Conservation (phyloP, 2,113 vertebrate genomes). For the Sander lucioperca region DNA sequence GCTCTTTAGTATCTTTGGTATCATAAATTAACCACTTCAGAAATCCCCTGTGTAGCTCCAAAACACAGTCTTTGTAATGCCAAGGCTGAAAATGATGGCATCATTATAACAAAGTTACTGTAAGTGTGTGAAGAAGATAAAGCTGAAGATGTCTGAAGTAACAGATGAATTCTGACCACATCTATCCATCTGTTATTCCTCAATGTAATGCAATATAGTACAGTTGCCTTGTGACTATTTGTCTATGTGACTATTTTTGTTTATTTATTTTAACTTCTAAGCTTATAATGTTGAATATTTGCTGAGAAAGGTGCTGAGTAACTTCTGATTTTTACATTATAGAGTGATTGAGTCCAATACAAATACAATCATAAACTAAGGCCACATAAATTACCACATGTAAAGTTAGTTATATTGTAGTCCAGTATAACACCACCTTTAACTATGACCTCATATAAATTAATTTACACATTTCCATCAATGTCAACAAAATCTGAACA, state of each 20-base stretch:
- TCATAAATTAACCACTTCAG: neutral
- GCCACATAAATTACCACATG: neutral
- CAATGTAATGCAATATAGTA: neutral
- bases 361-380: neutral
- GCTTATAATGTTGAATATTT: neutral
- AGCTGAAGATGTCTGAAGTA: neutral
- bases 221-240: no score
- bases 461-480: neutral
- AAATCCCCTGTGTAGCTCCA: neutral
- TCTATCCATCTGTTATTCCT: neutral
- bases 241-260: no score
- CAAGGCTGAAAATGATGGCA: neutral
- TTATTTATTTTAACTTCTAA: neutral
- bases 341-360: neutral
- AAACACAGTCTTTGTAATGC: neutral
- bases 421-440: neutral
- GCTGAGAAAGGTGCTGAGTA: neutral
- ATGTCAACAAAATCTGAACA: slow-evolving; percentile 1
- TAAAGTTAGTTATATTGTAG: no score
- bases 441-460: neutral
- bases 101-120: neutral
- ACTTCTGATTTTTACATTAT: no score
- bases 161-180: neutral
- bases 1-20: neutral
- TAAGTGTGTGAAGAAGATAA: neutral